Evolutionary conservation across 2,113 vertebrate genomes (phyloP), one percentile per base, ranked within the genome.

Genomic region (Andinoacara biseriatus): DNA sequence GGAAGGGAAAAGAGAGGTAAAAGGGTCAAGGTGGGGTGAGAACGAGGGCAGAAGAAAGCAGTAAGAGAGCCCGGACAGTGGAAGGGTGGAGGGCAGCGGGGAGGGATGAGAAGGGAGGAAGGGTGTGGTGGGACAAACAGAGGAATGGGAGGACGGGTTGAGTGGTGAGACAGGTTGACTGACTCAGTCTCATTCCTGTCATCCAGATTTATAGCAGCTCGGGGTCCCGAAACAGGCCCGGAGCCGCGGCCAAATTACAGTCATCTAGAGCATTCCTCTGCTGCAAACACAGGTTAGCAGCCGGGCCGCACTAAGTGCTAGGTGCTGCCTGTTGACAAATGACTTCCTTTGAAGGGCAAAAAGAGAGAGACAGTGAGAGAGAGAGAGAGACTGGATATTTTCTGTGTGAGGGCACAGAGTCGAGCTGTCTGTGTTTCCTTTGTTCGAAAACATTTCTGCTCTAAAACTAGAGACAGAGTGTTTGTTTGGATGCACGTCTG

Each of bases 271-370:
- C 94, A 96, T 96, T 96, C 96, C 94, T 95, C 69, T 76, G 88
- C 89, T 69, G 86, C 94, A 96, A 94, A 95, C 91, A 95, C 89
- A 94, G 92, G 90, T 92, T 94, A 90, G 92, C 93, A 88, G 85
- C 83, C 86, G 86, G 84, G 84, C 83, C 43, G 26, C 62, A 83
- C 89, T 95, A 95, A 95, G 89, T 95, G 92, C 88, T 92, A 93
- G 94, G 92, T 95, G 93, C 93, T 91, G 91, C 82, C 85, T 86
- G 91, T 83, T 95, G 95, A 96, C 95, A 96, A 95, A 96, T 95
- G 93, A 95, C 94, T 96, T 95, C 94, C 95, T 96, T 95, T 94
- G 91, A 93, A 95, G 92, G 88, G 81, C 58, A 87, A 85, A 82
- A 83, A 93, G 87, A 81, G 43, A 67, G 84, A 89, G 89, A 84